These are phyloP conservation scores for Capromys pilorides DNA, from an alignment of 2,797 vertebrate genomes.

Conservation along the genomic window DNA sequence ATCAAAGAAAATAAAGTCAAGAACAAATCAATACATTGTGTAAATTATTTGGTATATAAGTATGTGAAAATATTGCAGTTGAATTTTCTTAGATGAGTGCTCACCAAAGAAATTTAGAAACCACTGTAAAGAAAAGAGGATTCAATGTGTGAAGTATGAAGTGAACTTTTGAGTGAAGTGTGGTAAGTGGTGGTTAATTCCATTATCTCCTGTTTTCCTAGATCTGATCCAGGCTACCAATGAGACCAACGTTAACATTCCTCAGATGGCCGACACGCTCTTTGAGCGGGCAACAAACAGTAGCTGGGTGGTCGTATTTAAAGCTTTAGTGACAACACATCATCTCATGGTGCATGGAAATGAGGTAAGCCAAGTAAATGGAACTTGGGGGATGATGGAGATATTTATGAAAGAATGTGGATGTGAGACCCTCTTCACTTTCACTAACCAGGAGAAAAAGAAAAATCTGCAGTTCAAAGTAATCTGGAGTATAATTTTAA, in stretches of 20 bases:
- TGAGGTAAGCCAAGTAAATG: conserved; percentile 89
- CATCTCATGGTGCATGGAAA: conserved; percentile 99
- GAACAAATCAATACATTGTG: conserved; percentile 9
- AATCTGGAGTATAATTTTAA: neutral
- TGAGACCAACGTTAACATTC: conserved; percentile 97
- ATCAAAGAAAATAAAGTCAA: neutral
- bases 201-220: conserved; percentile 78
- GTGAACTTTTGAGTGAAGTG: neutral
- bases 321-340: conserved; percentile 98
- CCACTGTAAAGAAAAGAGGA: neutral
- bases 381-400: neutral
- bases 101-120: conserved; percentile 22
- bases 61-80: conserved; percentile 5
- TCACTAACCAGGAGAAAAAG: neutral
- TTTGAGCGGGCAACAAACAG: conserved; percentile 97
- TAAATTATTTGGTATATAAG: neutral
- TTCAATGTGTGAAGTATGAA: conserved; percentile 34
- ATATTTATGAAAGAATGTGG: neutral
- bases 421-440: conserved; percentile 16
- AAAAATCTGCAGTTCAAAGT: neutral
- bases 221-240: conserved; percentile 98
- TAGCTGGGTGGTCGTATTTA: conserved; percentile 99
- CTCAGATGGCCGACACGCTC: conserved; percentile 98
- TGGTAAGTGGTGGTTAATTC: neutral
- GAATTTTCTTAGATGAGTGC: neutral